These are phyloP conservation scores for Myrmophylax atrothorax DNA, from an alignment of 2,113 vertebrate genomes.

Conservation along the genomic window DNA sequence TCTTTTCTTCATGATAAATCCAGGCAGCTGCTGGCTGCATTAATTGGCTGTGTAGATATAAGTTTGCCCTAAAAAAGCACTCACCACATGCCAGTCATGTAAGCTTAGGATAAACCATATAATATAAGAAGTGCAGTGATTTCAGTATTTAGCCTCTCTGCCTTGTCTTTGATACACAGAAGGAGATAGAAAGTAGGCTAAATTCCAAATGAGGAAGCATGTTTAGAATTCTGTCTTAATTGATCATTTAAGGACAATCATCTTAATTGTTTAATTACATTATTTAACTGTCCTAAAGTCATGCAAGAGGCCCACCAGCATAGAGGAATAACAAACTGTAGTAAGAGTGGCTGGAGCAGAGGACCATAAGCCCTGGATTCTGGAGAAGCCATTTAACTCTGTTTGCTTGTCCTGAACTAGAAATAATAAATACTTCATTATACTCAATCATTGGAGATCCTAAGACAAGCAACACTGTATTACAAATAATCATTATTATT, in stretches of 20 bases:
- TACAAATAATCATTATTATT: constrained; percentile 55
- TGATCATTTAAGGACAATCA: constrained; percentile 64
- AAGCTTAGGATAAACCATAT: background rate
- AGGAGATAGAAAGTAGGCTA: constrained; percentile 41
- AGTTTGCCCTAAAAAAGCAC: background rate
- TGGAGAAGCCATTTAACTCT: constrained; percentile 55
- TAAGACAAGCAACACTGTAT: constrained; percentile 28
- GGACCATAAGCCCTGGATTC: constrained; percentile 17
- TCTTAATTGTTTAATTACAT: constrained; percentile 67
- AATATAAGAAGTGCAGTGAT: background rate
- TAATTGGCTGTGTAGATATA: background rate
- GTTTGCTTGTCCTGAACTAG: constrained; percentile 62
- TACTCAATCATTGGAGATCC: constrained; percentile 38
- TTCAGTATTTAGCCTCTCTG: constrained; percentile 22
- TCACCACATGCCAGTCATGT: background rate
- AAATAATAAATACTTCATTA: constrained; percentile 68
- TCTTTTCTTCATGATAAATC: background rate
- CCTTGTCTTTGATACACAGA: constrained; percentile 3
- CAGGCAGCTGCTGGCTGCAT: background rate
- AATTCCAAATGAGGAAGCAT: constrained; percentile 47
- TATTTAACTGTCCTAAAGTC: constrained; percentile 61
- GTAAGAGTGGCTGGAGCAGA: constrained; percentile 36
- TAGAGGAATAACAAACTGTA: constrained; percentile 68
- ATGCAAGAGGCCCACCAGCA: constrained; percentile 65
- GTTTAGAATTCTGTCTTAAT: constrained; percentile 65